Evolutionary conservation across 2,113 vertebrate genomes (phyloP).

Genomic region (Psephotus haematonotus): DNA sequence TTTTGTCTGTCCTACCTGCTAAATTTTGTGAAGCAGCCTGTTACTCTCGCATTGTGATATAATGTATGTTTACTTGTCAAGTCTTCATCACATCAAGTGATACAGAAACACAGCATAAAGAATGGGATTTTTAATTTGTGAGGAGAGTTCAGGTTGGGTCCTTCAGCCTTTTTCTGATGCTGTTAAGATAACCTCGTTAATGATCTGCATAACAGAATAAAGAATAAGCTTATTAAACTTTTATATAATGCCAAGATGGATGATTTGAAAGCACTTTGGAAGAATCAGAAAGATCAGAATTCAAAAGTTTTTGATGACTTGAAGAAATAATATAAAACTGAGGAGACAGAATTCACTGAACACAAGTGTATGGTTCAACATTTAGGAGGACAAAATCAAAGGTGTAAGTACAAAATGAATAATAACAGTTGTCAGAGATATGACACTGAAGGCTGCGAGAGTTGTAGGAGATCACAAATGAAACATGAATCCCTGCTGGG

Average conservation of each 20-base stretch:
- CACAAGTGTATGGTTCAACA: not conserved
- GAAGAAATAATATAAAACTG: not conserved
- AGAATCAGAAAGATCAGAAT: not conserved
- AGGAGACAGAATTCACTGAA: not conserved
- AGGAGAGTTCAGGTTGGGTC: not conserved
- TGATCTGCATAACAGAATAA: not conserved
- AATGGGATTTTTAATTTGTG: not conserved
- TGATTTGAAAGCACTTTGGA: not conserved
- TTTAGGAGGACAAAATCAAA: constrained; percentile 1
- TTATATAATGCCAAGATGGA: not conserved
- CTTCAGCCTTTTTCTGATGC: not conserved
- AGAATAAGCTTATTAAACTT: not conserved
- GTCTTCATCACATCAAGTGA: not conserved
- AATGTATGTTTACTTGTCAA: not conserved
- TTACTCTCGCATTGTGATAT: constrained; percentile 31
- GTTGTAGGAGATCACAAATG: not conserved
- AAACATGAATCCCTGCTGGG: not conserved
- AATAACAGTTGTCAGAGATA: not conserved
- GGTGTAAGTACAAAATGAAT: not conserved
- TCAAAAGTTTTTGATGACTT: not conserved
- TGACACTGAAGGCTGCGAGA: not conserved
- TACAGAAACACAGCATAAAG: not conserved
- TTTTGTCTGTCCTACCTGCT: constrained; percentile 6
- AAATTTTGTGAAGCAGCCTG: not conserved
- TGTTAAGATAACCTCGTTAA: not conserved